Evolutionary conservation across 2,113 vertebrate genomes (phyloP).

Genomic region (Ornithorhynchus anatinus): DNA sequence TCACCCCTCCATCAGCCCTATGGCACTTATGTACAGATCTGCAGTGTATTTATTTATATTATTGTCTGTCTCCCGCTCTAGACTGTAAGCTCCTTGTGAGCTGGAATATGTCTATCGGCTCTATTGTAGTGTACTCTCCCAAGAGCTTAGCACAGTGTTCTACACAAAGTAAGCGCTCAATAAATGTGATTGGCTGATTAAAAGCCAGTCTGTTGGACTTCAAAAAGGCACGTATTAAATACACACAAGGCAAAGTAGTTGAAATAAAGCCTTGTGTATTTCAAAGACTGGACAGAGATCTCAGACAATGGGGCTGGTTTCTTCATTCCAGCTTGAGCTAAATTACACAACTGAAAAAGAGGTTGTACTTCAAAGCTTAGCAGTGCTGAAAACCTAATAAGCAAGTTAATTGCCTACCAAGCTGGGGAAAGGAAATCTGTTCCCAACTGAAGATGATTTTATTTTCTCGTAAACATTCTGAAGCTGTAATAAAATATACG

Average conservation of each 20-base stretch:
- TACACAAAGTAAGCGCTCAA: too few species aligned
- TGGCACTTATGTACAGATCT: too few species aligned
- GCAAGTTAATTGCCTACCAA: slow-evolving; percentile 5
- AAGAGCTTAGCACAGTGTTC: too few species aligned
- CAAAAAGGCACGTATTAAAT: slow-evolving; percentile 44
- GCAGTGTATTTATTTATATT: too few species aligned
- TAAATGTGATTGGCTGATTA: too few species aligned
- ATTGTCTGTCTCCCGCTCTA: too few species aligned
- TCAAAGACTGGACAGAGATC: slow-evolving; percentile 48
- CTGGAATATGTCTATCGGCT: too few species aligned
- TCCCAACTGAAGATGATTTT: not conserved
- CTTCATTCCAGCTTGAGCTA: slow-evolving; percentile 42
- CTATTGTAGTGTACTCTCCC: too few species aligned
- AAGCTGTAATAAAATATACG: not conserved
- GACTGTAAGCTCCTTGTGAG: too few species aligned
- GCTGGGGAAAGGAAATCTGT: not conserved
- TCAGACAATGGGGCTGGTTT: slow-evolving; percentile 37
- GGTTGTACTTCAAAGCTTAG: slow-evolving; percentile 52
- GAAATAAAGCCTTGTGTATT: slow-evolving; percentile 57
- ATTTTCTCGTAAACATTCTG: slow-evolving; percentile 35
- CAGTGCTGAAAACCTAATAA: slow-evolving; percentile 29
- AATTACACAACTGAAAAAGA: slow-evolving; percentile 32
- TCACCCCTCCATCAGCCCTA: too few species aligned
- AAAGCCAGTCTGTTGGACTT: too few species aligned
- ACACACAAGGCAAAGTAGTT: slow-evolving; percentile 51